Evolutionary conservation across 1,140 invertebrate species (phyloP), one percentile per base, ranked within the genome.

Genomic region (Panonychus citri): DNA sequence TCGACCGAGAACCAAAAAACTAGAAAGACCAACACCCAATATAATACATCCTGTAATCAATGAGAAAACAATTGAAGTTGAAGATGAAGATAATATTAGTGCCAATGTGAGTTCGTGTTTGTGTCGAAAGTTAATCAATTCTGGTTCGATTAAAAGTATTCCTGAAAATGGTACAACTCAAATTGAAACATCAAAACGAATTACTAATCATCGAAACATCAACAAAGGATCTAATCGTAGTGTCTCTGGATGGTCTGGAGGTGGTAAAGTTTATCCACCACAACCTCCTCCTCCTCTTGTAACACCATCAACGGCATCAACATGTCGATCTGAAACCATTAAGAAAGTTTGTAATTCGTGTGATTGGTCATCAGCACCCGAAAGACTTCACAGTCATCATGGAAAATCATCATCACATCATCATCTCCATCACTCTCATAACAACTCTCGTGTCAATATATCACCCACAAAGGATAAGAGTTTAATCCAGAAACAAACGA

Each of bases 371-470:
- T 70, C 74, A 60, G 71, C 72, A 39, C 76, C 76, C 0, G 76
- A 78, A 60, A 65, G 75, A 7, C 72, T 77, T 43, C 76, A 78
- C 62, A 77, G 75, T 63, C 76, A 78, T 63, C 5, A 46, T 19
- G n/a, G 19, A 46, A 34, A 34, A 34, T 34, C 5, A 34, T 7
- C 30, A 34, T 34, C 30, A 34, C 30, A 34, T 34, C 5, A 34
- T 7, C 30, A 34, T 34, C 30, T 7, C 30, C 12, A 34, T 34
- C 30, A 34, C 30, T 5, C 30, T 34, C 30, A 34, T 34, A 34
- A 34, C 12, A 34, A 34, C 30, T 34, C 30, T 34, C 30, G 30
- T 34, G 30, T 34, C 12, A 34, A 34, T 34, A 7, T 12, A 34
- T 34, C 30, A 7, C 30, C 12, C 12, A 34, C 5, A 34, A 5